phyloP scores from a whole-genome alignment of 1,140 invertebrate genomes.

The Druon quercuslanigerum region DNA sequence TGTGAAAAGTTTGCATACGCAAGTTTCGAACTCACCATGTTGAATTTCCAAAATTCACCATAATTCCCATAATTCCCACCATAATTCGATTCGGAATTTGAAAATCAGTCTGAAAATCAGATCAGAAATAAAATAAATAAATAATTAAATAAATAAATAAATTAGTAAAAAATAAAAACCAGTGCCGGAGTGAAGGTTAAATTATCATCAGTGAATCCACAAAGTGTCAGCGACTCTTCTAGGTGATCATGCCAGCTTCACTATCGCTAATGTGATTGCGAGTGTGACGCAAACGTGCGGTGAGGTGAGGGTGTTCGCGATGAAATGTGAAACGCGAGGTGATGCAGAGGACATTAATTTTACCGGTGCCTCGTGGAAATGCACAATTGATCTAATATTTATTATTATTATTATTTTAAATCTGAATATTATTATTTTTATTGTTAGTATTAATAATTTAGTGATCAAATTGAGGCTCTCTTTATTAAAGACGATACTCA shows the following conservation, averaged over 20 bases:
- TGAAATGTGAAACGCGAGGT: constrained; percentile 26
- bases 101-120: neutral
- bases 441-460: neutral
- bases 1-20: constrained; percentile 27
- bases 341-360: constrained; percentile 26
- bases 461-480: neutral
- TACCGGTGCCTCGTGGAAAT: constrained; percentile 3
- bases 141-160: neutral
- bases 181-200: neutral
- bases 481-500: neutral
- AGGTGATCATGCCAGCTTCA: neutral
- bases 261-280: constrained; percentile 8
- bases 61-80: too few relatives aligned
- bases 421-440: too few relatives aligned
- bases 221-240: neutral
- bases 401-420: too few relatives aligned
- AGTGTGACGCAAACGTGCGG: neutral
- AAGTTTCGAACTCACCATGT: neutral
- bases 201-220: neutral
- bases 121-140: neutral
- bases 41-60: neutral
- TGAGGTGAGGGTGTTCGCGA: constrained; percentile 18
- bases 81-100: neutral
- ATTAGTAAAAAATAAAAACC: neutral
- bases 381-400: neutral